A percentile compares a stretch with the other conserved stretches of the same genome.
Evolutionary conservation across 2,888 invertebrate species (phyloP).

Genomic region (Oxycera nigricornis): DNA sequence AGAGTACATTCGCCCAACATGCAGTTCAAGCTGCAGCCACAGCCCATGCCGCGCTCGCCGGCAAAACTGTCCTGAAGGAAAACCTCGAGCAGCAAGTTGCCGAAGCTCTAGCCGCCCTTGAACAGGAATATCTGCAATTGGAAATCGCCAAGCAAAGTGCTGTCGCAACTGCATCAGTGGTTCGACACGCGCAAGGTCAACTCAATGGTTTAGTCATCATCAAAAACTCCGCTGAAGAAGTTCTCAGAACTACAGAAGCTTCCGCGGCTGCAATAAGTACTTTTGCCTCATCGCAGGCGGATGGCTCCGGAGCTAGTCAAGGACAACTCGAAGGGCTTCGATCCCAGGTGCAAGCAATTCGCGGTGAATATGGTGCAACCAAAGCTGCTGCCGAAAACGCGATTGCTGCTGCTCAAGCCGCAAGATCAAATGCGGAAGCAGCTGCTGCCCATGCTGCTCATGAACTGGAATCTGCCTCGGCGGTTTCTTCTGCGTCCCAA

Average conservation of each 20-base stretch:
- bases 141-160: conserved; percentile 74
- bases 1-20: conserved; percentile 79
- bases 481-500: background rate
- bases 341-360: conserved; percentile 71
- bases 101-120: conserved; percentile 72
- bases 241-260: conserved; percentile 71
- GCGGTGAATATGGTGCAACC: conserved; percentile 75
- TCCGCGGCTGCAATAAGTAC: conserved; percentile 75
- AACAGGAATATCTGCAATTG: conserved; percentile 74
- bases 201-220: conserved; percentile 72
- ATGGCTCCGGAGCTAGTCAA: conserved; percentile 77
- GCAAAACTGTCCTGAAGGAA: conserved; percentile 70
- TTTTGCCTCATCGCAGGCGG: conserved; percentile 74
- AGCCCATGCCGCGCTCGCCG: conserved; percentile 73
- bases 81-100: conserved; percentile 78
- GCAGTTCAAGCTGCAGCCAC: conserved; percentile 75
- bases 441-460: conserved; percentile 73
- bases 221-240: conserved; percentile 70
- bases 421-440: conserved; percentile 74
- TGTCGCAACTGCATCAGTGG: conserved; percentile 69
- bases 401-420: conserved; percentile 69
- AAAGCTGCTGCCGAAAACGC: conserved; percentile 73
- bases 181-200: conserved; percentile 74
- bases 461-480: conserved; percentile 24
- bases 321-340: conserved; percentile 69